phyloP scores from a whole-genome alignment of 1,140 invertebrate genomes.

The Habropoda laboriosa region DNA sequence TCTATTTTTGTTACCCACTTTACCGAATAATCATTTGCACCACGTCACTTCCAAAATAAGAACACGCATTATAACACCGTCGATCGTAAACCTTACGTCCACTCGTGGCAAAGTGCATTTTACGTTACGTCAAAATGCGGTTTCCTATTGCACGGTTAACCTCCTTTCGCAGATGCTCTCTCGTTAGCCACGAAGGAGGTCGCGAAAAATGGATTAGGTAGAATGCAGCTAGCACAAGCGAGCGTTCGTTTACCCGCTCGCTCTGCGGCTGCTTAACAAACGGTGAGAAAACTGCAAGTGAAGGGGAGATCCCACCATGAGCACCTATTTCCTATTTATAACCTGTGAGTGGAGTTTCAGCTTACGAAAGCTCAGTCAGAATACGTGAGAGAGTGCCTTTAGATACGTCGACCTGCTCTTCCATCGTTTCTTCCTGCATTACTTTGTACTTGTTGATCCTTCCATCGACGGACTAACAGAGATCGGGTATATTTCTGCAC shows the following conservation, averaged over 20 bases:
- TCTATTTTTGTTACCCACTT: no score
- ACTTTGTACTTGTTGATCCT: not conserved
- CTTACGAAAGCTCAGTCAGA: constrained; percentile 45
- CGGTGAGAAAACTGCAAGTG: constrained; percentile 63
- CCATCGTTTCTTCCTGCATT: not conserved
- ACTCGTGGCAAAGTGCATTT: constrained; percentile 46
- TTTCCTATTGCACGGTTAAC: constrained; percentile 65
- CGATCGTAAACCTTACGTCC: constrained; percentile 14
- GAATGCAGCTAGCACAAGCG: constrained; percentile 33
- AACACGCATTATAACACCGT: constrained; percentile 38
- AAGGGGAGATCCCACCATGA: constrained; percentile 54
- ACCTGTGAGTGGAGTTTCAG: constrained; percentile 49
- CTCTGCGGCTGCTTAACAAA: constrained; percentile 43
- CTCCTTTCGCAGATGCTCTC: constrained; percentile 56
- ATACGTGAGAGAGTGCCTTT: constrained; percentile 31
- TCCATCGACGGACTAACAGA: not conserved
- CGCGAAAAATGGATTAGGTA: constrained; percentile 67
- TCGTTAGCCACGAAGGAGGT: constrained; percentile 59
- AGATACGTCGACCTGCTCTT: constrained; percentile 1
- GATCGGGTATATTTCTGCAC: not conserved
- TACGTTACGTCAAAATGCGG: constrained; percentile 65
- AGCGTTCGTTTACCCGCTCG: not conserved
- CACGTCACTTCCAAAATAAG: no score
- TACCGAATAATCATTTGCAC: no score
- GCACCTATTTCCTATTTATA: constrained; percentile 61